A percentile compares a stretch with the other conserved stretches of the same genome.
These are phyloP conservation scores for Apamea anceps DNA, from an alignment of 2,888 invertebrate species.

Conservation along the genomic window DNA sequence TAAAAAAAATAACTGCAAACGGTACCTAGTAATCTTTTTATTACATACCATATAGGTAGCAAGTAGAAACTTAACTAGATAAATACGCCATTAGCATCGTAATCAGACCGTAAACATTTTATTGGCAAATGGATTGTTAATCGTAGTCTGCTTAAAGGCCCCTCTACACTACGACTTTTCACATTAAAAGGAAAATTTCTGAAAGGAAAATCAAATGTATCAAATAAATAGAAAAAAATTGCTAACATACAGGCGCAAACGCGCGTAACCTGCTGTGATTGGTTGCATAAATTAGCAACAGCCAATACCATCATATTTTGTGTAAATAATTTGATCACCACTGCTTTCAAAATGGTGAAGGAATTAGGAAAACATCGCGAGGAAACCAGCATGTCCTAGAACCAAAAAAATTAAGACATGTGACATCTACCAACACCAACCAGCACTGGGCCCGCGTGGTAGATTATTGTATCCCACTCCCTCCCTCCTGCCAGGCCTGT, in stretches of 20 bases:
- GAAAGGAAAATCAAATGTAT: neutral
- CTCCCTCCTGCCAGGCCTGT: no score
- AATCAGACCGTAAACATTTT: slow-evolving; percentile 15
- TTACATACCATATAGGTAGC: slow-evolving; percentile 1
- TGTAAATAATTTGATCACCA: no score
- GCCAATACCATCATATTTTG: neutral
- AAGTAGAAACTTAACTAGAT: slow-evolving; percentile 13
- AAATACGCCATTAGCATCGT: slow-evolving; percentile 2
- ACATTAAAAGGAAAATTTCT: no score
- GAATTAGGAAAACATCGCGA: no score
- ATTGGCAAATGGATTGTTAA: neutral
- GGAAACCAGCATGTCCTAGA: no score
- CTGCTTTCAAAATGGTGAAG: no score
- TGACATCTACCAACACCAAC: no score
- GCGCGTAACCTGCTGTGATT: neutral
- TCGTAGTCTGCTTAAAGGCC: neutral
- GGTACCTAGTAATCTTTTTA: slow-evolving; percentile 18
- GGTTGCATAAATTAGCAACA: neutral
- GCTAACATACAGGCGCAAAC: neutral
- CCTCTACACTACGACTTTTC: neutral
- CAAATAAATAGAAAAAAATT: neutral
- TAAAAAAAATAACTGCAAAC: neutral
- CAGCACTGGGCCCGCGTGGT: no score
- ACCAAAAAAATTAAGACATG: no score
- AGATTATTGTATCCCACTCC: no score